Base-by-base conservation (phyloP, 2,888 invertebrate genomes). In the Drosophila quinaria region DNA sequence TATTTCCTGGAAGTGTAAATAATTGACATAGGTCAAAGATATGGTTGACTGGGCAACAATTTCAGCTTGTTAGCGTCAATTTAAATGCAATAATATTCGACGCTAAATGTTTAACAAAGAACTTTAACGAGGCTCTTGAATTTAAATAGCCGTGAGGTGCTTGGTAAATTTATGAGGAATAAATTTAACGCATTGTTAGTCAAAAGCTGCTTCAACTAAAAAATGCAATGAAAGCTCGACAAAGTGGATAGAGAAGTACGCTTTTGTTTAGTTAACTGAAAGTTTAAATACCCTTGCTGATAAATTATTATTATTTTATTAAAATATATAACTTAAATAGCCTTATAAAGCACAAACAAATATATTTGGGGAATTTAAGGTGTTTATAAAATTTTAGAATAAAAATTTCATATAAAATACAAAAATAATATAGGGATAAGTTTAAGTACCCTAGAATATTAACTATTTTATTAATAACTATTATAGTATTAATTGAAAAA, bases 11-110 rank as follows among this genome's bases (percentile, higher is more conserved):
- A 59, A 72, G 35, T 73, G 56, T 54, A 63, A 61, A 59, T 79
- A 81, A 82, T 81, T 81, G 80, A 73, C 76, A 82, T 81, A 76
- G 76, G 80, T 65, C 67, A 9, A 35, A 67, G 65, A 56, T 63
- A 47, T 47, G 54, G 51, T 29, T 39, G 54, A 68, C 39, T 55
- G 39, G 19, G 51, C 55, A 59, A 65, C 65, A 74, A 67, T 78
- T 70, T 74, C 22, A 37, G 83, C 83, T 77, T 80, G 83, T 79
- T 83, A 79, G 62, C 69, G 54, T 80, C 49, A 63, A 51, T 56
- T 61, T 44, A 68, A 82, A 72, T 63, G 66, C 54, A 54, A 17
- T 59, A 82, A 75, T 61, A 52, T 79, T 71, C 29, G 19, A 29
- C 50, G 11, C 19, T n/a, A 55, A 49, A 13, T 44, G 33, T 15